Evolutionary conservation across 2,888 invertebrate species (phyloP), one percentile per base, ranked within the genome.

Genomic region (Holacanthella duospinosa): DNA sequence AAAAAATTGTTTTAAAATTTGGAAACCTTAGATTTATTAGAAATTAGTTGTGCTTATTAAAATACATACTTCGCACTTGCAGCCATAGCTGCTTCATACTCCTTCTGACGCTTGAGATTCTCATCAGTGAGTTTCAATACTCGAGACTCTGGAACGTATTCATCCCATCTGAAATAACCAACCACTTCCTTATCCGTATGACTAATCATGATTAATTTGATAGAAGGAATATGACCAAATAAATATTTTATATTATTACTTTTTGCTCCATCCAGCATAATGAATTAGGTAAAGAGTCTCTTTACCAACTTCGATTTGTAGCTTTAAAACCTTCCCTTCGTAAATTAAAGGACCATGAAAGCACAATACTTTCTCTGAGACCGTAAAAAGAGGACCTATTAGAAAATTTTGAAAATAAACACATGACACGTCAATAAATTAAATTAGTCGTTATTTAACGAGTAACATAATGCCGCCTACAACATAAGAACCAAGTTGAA

Each of bases 181-280:
- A 36, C n/a, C n/a, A n/a, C n/a, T n/a, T n/a, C n/a, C n/a, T n/a
- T n/a, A n/a, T n/a, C n/a, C n/a, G n/a, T n/a, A n/a, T n/a, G n/a
- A n/a, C n/a, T n/a, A n/a, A n/a, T n/a, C n/a, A n/a, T n/a, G n/a
- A n/a, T n/a, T n/a, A n/a, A n/a, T n/a, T n/a, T n/a, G n/a, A n/a
- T n/a, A n/a, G n/a, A n/a, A n/a, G n/a, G n/a, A n/a, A n/a, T n/a
- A n/a, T n/a, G n/a, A n/a, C n/a, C n/a, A n/a, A n/a, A n/a, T n/a
- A n/a, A n/a, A n/a, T n/a, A n/a, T n/a, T 44, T 2, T 44, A 16
- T 59, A 1, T 2, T 12, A 1, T 48, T 43, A 94, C 93, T 92
- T 95, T 81, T 95, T 96, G 77, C 93, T 96, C 96, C 96, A 96
- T 1, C 95, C 95, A 71, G 93, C 93, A 77, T 96, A 96, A 78